phyloP scores from a whole-genome alignment of 2,797 vertebrate species.

The Varecia variegata region DNA sequence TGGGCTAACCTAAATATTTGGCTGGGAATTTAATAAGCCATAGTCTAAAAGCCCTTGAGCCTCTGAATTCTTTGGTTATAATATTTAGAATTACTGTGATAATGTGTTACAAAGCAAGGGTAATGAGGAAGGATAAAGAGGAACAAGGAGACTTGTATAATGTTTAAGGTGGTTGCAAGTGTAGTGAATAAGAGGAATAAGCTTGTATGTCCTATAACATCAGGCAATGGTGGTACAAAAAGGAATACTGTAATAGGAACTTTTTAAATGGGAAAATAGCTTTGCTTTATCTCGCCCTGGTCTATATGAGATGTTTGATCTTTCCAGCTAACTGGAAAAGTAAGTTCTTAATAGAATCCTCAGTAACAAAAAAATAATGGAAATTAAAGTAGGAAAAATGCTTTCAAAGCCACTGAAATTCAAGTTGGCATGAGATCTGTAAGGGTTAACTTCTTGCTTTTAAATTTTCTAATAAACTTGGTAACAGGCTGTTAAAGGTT shows the following conservation, averaged over 20 bases:
- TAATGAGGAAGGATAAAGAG: neutral
- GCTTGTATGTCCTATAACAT: neutral
- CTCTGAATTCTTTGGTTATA: neutral
- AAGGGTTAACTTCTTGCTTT: conserved; percentile 65
- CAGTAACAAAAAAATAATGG: neutral
- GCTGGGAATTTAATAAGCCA: neutral
- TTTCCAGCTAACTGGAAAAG: neutral
- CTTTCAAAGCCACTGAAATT: conserved; percentile 69
- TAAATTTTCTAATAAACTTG: conserved; percentile 77
- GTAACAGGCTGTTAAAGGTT: conserved; percentile 71
- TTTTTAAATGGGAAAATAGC: neutral
- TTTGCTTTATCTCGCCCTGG: neutral
- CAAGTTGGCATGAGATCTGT: neutral
- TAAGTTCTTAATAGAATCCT: neutral
- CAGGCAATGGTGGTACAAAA: neutral
- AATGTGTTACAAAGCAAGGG: neutral
- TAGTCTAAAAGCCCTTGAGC: neutral
- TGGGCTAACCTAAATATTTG: neutral
- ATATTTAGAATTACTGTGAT: neutral
- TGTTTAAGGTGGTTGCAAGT: neutral
- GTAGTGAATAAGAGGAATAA: neutral
- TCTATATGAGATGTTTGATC: neutral
- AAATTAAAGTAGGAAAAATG: neutral
- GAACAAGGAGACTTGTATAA: neutral
- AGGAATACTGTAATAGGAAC: neutral